These are phyloP conservation scores for Rallus crepitans DNA, from an alignment of 2,797 vertebrate genomes.

Conservation along the genomic window DNA sequence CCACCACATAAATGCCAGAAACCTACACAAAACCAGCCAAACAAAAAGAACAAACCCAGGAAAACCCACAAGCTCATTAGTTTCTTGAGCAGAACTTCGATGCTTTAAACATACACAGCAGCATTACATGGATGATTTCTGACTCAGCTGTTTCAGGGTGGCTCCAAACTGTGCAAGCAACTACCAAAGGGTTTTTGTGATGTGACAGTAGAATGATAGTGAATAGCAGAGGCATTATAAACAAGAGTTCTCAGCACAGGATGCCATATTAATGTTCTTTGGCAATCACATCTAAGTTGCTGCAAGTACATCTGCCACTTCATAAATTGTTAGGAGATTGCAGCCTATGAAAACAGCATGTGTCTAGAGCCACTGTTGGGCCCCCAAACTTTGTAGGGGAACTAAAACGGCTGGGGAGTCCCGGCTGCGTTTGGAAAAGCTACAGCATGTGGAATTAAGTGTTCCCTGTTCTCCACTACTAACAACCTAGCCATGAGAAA, in stretches of 20 bases:
- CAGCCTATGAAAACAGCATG: not conserved
- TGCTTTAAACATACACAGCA: not conserved
- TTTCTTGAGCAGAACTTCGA: not conserved
- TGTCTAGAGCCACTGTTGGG: not conserved
- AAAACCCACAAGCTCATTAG: not conserved
- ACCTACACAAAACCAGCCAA: not conserved
- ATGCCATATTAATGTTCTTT: not conserved
- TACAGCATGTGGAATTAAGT: not conserved
- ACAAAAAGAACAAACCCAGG: not conserved
- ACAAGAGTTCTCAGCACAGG: not conserved
- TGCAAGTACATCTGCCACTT: not conserved
- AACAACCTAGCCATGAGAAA: not conserved
- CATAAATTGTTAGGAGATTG: not conserved
- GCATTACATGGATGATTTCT: not conserved
- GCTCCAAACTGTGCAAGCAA: not conserved
- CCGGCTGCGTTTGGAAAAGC: not conserved
- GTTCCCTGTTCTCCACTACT: not conserved
- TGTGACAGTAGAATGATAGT: not conserved
- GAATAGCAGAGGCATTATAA: not conserved
- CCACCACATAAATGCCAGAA: not conserved
- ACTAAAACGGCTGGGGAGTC: not conserved
- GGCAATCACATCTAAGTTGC: not conserved
- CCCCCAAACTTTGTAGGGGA: not conserved
- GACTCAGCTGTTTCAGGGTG: not conserved
- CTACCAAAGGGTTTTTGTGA: not conserved